These are phyloP conservation scores for Neotragus moschatus DNA, from an alignment of 2,113 vertebrate species.

Conservation along the genomic window DNA sequence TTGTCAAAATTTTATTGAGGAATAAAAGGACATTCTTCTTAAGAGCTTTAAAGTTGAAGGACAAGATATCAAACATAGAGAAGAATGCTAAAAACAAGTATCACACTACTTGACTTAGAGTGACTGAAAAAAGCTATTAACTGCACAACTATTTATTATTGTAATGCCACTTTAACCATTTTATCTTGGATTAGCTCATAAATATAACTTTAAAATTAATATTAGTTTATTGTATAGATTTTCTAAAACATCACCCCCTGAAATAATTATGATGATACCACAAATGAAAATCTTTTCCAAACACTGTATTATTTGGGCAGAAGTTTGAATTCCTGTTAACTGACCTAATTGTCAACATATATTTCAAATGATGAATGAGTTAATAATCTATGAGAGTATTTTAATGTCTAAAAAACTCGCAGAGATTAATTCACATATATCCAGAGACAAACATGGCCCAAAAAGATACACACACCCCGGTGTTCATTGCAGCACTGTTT, in stretches of 20 bases:
- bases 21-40: background rate
- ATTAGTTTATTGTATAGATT: background rate
- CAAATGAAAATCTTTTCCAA: background rate
- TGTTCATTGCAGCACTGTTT: background rate
- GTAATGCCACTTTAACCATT: background rate
- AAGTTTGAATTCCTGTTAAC: background rate
- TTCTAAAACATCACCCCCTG: background rate
- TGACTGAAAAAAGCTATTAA: background rate
- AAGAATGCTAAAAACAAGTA: background rate
- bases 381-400: background rate
- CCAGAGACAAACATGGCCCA: background rate
- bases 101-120: background rate
- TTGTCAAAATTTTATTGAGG: background rate
- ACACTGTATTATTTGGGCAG: background rate
- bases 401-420: background rate
- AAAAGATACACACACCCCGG: background rate
- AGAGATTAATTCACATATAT: background rate
- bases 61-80: background rate
- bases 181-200: background rate
- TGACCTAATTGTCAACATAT: background rate
- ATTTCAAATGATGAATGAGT: background rate
- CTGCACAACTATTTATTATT: background rate
- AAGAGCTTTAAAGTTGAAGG: background rate
- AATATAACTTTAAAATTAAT: background rate
- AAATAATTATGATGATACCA: background rate